phyloP scores from a whole-genome alignment of 2,113 vertebrate genomes.

The Hydrochoerus hydrochaeris region DNA sequence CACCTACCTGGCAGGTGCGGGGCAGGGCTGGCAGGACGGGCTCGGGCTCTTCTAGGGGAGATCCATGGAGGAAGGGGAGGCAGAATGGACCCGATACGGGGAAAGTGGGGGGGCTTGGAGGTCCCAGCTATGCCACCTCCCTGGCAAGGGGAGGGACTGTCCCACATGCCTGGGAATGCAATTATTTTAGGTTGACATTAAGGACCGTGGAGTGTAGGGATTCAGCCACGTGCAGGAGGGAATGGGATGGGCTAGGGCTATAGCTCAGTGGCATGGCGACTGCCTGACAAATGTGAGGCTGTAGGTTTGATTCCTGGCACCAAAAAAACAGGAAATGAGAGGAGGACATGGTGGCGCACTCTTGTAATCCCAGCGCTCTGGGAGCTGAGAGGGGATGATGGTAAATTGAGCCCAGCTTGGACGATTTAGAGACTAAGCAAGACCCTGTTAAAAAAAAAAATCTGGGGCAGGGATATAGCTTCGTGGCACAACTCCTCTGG shows the following conservation, averaged over 20 bases:
- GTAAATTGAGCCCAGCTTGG: background rate
- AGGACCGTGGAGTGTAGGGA: background rate
- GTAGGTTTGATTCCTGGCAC: no score
- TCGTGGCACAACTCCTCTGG: no score
- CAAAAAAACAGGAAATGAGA: background rate
- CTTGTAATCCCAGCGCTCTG: background rate
- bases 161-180: background rate
- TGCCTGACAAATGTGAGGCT: no score
- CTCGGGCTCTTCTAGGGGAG: background rate
- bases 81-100: background rate
- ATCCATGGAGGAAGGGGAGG: fast-evolving
- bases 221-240: background rate
- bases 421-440: background rate
- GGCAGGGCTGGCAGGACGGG: background rate
- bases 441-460: background rate
- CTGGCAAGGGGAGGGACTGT: background rate
- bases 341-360: background rate
- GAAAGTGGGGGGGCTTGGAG: background rate
- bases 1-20: slow-evolving; percentile 89
- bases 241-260: no score
- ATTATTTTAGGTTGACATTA: fast-evolving
- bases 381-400: background rate
- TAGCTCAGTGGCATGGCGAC: no score
- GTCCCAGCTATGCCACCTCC: background rate
- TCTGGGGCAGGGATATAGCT: no score